Conservation (phyloP, 1,140 invertebrate species). For the Acyrthosiphon pisum region DNA sequence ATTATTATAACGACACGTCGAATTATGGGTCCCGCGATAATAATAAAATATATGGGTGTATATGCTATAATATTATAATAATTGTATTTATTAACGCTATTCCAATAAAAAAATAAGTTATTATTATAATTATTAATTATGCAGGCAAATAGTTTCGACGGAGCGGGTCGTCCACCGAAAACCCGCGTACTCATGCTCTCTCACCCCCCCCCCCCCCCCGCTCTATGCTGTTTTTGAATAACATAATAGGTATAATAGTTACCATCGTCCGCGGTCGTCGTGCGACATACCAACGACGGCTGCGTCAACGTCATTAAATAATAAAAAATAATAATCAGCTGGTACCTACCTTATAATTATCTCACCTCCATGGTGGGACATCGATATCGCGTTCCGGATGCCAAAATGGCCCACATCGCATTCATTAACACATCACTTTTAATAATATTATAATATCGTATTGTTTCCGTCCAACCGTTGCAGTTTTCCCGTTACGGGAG, state of each 20-base stretch:
- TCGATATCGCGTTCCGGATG: neutral
- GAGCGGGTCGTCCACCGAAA: neutral
- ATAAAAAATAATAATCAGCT: neutral
- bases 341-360: neutral
- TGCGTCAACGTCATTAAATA: neutral
- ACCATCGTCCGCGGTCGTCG: neutral
- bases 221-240: neutral
- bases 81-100: neutral
- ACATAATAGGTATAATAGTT: no score
- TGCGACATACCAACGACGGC: no score
- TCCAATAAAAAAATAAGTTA: neutral
- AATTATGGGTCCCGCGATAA: neutral
- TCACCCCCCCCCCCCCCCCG: no score
- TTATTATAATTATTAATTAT: neutral
- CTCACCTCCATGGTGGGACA: neutral
- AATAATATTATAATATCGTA: neutral
- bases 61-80: neutral
- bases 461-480: neutral
- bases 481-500: neutral
- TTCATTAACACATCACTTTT: neutral
- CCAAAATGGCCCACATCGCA: neutral
- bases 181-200: neutral
- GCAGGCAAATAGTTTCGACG: neutral
- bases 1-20: neutral
- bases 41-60: neutral